A percentile compares a stretch with the other conserved stretches of the same genome.
These are phyloP conservation scores for Ypsolopha scabrella DNA, from an alignment of 2,888 invertebrate genomes.

Conservation along the genomic window DNA sequence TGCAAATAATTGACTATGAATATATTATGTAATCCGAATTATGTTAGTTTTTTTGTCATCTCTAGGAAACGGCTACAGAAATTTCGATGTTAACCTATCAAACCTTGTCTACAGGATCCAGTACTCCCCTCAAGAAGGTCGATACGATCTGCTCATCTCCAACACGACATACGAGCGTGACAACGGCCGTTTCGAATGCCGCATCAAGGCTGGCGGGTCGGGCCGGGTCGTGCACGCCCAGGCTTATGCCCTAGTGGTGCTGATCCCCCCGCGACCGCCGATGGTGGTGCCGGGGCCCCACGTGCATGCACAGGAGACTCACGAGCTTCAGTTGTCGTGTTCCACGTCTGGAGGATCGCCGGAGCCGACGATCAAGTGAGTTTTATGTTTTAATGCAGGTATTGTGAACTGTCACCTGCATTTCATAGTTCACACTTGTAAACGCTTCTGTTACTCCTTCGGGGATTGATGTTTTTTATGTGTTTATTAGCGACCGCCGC, in stretches of 20 bases:
- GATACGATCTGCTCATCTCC: constrained; percentile 89
- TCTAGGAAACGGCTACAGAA: too few relatives aligned
- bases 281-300: constrained; percentile 80
- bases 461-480: too few relatives aligned
- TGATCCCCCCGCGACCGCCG: constrained; percentile 87
- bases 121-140: constrained; percentile 82
- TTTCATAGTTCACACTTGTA: too few relatives aligned
- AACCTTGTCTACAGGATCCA: background rate
- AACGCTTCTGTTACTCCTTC: too few relatives aligned
- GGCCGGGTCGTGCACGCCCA: constrained; percentile 88
- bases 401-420: too few relatives aligned
- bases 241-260: constrained; percentile 85
- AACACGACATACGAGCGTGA: constrained; percentile 92
- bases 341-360: constrained; percentile 91
- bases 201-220: constrained; percentile 85
- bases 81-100: too few relatives aligned
- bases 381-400: constrained; percentile 4
- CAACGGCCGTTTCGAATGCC: constrained; percentile 93
- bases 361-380: constrained; percentile 85
- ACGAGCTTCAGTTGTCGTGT: constrained; percentile 80
- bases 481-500: too few relatives aligned
- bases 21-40: too few relatives aligned
- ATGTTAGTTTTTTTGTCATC: too few relatives aligned
- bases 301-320: constrained; percentile 86
- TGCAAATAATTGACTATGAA: too few relatives aligned